Conservation (phyloP, 2,888 invertebrate genomes). For the Chaitophorus viminalis region DNA sequence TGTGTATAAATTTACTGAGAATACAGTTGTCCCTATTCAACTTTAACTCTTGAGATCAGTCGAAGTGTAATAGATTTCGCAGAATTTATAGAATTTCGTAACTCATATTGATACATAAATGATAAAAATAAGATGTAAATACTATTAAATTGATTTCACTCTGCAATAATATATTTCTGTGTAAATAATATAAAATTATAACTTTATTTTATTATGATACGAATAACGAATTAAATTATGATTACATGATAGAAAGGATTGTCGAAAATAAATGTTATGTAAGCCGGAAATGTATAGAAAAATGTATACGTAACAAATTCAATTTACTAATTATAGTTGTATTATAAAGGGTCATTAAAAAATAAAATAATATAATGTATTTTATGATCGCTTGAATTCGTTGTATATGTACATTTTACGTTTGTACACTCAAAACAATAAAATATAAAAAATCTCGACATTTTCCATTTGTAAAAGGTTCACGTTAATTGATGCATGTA, state of each 20-base stretch:
- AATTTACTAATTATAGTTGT: constrained; percentile 27
- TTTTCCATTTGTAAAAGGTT: constrained; percentile 16
- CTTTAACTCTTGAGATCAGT: too few relatives aligned
- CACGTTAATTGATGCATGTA: constrained; percentile 2
- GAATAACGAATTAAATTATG: constrained; percentile 24
- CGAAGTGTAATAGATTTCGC: too few relatives aligned
- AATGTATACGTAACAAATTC: constrained; percentile 45
- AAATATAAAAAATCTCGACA: neutral
- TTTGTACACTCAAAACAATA: neutral
- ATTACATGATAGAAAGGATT: constrained; percentile 37
- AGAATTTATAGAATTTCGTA: neutral
- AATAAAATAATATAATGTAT: constrained; percentile 3
- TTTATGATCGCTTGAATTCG: neutral
- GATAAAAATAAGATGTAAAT: neutral
- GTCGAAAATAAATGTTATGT: constrained; percentile 37
- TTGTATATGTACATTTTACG: neutral
- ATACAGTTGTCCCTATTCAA: too few relatives aligned
- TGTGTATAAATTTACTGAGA: too few relatives aligned
- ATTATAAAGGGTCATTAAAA: constrained; percentile 19
- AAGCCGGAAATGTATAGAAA: constrained; percentile 35
- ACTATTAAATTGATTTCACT: neutral
- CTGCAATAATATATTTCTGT: neutral
- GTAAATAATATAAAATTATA: constrained; percentile 3
- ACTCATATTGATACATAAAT: neutral
- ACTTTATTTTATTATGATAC: neutral